phyloP scores from a whole-genome alignment of 2,797 vertebrate species.

The Arrhamphus sclerolepis region DNA sequence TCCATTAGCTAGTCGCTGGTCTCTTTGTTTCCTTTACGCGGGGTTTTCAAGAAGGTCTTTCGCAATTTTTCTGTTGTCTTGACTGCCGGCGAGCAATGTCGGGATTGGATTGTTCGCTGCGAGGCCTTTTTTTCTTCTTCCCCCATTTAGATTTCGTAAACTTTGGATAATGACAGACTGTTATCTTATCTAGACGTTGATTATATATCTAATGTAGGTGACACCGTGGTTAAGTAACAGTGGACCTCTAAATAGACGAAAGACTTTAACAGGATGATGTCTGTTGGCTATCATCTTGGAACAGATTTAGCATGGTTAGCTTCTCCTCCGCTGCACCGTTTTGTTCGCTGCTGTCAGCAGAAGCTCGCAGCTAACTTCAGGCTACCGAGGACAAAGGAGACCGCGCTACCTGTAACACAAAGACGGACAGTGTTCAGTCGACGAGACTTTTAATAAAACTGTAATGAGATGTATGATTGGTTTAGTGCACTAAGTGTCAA shows the following conservation, averaged over 20 bases:
- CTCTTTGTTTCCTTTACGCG: not conserved
- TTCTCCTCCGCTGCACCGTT: conserved; percentile 43
- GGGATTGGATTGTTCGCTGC: conserved; percentile 69
- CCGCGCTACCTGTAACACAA: conserved; percentile 22
- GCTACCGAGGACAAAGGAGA: conserved; percentile 79
- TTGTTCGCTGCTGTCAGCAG: conserved; percentile 43
- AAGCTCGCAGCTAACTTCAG: conserved; percentile 58
- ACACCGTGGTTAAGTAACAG: not conserved
- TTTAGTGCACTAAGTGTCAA: not conserved
- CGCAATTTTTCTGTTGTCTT: conserved; percentile 71
- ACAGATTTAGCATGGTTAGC: conserved; percentile 65
- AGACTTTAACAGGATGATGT: not conserved
- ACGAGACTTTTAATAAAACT: not conserved
- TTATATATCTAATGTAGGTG: not conserved
- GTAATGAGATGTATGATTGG: not conserved
- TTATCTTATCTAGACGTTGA: conserved; percentile 4
- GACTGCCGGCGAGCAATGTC: conserved; percentile 76
- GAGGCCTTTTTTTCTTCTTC: conserved; percentile 72
- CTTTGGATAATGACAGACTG: conserved; percentile 41
- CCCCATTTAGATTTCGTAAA: conserved; percentile 37
- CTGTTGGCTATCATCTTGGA: conserved; percentile 25
- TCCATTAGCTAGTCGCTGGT: not conserved
- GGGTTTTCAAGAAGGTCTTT: conserved; percentile 58
- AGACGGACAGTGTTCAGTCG: conserved; percentile 19
- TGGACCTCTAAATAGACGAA: not conserved